A percentile compares a stretch with the other conserved stretches of the same genome.
phyloP scores from a whole-genome alignment of 2,797 vertebrate species.

The Coccyzus lansbergi region DNA sequence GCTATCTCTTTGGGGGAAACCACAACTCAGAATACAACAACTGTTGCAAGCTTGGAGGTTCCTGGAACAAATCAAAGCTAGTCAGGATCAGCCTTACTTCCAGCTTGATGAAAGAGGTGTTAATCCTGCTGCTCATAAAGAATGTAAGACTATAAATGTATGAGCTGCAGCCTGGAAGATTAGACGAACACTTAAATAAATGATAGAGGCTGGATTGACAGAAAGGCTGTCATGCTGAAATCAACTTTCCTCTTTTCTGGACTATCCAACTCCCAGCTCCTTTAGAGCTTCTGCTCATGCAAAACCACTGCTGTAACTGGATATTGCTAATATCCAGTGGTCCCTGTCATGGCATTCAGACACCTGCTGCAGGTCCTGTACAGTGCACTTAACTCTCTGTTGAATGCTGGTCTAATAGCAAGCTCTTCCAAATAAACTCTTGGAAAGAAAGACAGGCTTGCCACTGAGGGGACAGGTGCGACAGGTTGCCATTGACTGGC shows the following conservation, averaged over 20 bases:
- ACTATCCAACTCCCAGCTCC: background rate
- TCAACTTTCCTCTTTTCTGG: background rate
- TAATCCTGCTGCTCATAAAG: conserved; percentile 48
- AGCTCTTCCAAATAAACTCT: background rate
- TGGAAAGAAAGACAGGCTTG: background rate
- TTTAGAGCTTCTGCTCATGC: background rate
- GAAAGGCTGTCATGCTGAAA: background rate
- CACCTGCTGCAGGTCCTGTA: background rate
- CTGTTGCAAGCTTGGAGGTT: background rate
- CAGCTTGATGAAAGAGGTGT: conserved; percentile 7
- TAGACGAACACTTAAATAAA: conserved; percentile 32
- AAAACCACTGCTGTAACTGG: background rate
- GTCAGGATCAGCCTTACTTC: background rate
- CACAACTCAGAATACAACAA: background rate
- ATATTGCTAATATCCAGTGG: background rate
- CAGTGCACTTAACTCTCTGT: background rate
- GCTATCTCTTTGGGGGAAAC: background rate
- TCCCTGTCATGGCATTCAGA: background rate
- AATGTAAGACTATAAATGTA: conserved; percentile 29
- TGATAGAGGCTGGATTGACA: background rate
- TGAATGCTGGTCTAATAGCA: background rate
- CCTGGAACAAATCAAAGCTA: background rate
- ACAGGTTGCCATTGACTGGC: background rate
- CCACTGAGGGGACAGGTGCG: background rate
- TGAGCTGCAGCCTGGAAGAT: background rate